These are phyloP conservation scores for Lomographa bimaculata DNA, from an alignment of 2,888 invertebrate genomes.

Conservation along the genomic window DNA sequence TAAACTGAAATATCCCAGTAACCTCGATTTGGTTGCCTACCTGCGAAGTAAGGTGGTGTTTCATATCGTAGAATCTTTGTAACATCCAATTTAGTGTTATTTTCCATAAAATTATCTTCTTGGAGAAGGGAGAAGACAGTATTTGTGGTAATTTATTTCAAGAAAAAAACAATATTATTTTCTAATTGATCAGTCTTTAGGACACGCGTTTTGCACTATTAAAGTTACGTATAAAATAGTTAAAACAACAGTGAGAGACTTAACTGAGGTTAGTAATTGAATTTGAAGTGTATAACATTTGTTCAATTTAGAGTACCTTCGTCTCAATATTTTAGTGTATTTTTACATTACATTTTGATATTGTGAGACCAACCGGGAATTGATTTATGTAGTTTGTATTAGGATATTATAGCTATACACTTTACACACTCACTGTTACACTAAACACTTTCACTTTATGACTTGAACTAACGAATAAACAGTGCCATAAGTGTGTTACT, in stretches of 20 bases:
- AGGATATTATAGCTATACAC: conserved; percentile 9
- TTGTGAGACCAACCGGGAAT: conserved; percentile 33
- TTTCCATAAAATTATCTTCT: conserved; percentile 12
- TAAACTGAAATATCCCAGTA: conserved; percentile 4
- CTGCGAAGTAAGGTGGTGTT: conserved; percentile 17
- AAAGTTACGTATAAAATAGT: too few species aligned
- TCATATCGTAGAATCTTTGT: conserved; percentile 17
- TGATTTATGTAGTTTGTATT: conserved; percentile 19
- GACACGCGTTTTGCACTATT: conserved; percentile 16
- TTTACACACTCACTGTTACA: conserved; percentile 12
- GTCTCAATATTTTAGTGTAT: background rate
- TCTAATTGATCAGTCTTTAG: conserved; percentile 16
- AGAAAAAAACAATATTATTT: conserved; percentile 1
- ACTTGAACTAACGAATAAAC: conserved; percentile 67
- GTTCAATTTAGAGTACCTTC: too few species aligned
- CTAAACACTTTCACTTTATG: conserved; percentile 30
- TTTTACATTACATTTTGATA: conserved; percentile 1
- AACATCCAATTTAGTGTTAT: conserved; percentile 24
- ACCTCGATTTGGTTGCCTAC: conserved; percentile 6
- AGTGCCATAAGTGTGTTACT: conserved; percentile 73
- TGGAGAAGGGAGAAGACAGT: conserved; percentile 10
- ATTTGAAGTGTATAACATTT: too few species aligned
- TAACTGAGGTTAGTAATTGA: too few species aligned
- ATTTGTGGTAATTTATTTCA: conserved; percentile 29
- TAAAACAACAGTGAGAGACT: too few species aligned